A percentile compares a stretch with the other conserved stretches of the same genome.
Evolutionary conservation across 1,140 invertebrate genomes (phyloP).

Genomic region (Drosophila pseudoananassae): DNA sequence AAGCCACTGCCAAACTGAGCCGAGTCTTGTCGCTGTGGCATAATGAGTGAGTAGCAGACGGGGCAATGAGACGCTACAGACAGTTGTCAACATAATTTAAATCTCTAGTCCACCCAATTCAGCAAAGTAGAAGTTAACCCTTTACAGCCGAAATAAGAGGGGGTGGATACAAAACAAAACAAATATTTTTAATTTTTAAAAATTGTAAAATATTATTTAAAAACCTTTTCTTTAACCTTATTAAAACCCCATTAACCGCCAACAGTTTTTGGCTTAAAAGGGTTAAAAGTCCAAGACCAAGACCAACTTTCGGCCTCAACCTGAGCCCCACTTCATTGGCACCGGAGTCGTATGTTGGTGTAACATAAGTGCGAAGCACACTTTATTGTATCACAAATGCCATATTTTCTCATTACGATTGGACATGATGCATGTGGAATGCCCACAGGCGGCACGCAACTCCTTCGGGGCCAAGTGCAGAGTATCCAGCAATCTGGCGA

Average conservation of each 20-base stretch:
- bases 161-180: background rate
- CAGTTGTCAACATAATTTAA: conserved; percentile 81
- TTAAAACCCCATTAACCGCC: no score
- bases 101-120: conserved; percentile 27
- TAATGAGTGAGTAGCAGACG: conserved; percentile 79
- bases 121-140: conserved; percentile 12
- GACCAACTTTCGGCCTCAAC: conserved; percentile 28
- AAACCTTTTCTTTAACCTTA: no score
- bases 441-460: conserved; percentile 70
- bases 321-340: conserved; percentile 46
- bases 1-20: conserved; percentile 15
- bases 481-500: conserved; percentile 21
- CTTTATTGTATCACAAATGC: conserved; percentile 84
- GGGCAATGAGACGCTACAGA: conserved; percentile 78
- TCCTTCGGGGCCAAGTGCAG: conserved; percentile 41
- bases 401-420: conserved; percentile 84
- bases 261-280: conserved; percentile 1
- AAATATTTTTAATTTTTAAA: no score
- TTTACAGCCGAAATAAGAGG: background rate
- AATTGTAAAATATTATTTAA: no score
- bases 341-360: conserved; percentile 56
- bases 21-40: conserved; percentile 49
- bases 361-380: conserved; percentile 84
- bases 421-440: conserved; percentile 84
- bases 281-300: conserved; percentile 31